Evolutionary conservation across 2,113 vertebrate species (phyloP).

Genomic region (Colius striatus): DNA sequence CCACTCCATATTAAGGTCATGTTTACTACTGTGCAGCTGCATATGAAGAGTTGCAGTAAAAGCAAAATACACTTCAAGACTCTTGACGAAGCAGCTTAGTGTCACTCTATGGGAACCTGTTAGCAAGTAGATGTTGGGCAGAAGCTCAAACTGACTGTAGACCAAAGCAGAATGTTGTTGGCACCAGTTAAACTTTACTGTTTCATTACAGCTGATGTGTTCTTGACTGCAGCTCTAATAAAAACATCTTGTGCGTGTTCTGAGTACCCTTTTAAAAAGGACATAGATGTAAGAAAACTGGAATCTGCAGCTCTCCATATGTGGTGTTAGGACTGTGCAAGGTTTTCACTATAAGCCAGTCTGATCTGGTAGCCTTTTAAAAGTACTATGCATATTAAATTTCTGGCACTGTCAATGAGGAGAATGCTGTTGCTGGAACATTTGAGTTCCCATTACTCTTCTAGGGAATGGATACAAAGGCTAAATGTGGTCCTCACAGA

Average conservation of each 20-base stretch:
- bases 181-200: slow-evolving; percentile 31
- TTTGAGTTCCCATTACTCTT: background rate
- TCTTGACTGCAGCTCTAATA: slow-evolving; percentile 18
- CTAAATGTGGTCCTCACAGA: background rate
- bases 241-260: background rate
- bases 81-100: background rate
- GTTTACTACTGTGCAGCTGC: slow-evolving; percentile 48
- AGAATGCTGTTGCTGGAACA: background rate
- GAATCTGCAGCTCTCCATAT: background rate
- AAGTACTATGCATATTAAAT: background rate
- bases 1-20: slow-evolving; percentile 27
- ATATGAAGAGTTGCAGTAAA: slow-evolving; percentile 1
- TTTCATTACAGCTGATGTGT: slow-evolving; percentile 7
- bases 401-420: background rate
- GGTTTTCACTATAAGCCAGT: background rate
- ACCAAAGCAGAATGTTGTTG: slow-evolving; percentile 24
- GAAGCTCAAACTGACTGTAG: background rate
- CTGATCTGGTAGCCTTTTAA: background rate
- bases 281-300: background rate
- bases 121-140: slow-evolving; percentile 13
- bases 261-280: background rate
- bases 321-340: background rate
- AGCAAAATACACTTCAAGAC: slow-evolving; percentile 46
- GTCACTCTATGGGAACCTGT: background rate
- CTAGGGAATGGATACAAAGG: background rate